These are phyloP conservation scores for Anaspis maculata DNA, from an alignment of 2,888 invertebrate genomes.

Conservation along the genomic window DNA sequence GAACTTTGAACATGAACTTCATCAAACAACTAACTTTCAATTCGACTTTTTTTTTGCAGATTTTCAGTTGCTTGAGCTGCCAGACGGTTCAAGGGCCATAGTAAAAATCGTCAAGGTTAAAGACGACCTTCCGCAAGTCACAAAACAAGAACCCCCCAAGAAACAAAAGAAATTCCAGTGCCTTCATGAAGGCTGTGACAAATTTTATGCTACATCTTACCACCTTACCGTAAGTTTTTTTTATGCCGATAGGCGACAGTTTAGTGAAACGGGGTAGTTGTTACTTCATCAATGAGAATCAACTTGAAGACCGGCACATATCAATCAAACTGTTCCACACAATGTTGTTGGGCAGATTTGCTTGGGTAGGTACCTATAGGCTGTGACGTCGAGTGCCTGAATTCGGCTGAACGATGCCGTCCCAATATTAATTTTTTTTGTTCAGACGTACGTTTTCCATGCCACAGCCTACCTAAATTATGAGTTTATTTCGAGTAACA, in stretches of 20 bases:
- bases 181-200: conserved; percentile 43
- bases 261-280: too few relatives aligned
- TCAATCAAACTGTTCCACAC: too few relatives aligned
- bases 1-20: too few relatives aligned
- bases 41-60: too few relatives aligned
- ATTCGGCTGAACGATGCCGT: too few relatives aligned
- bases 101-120: conserved; percentile 19
- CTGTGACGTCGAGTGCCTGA: background rate
- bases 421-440: too few relatives aligned
- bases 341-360: background rate
- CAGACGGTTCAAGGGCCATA: conserved; percentile 31
- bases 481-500: background rate
- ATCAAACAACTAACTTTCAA: too few relatives aligned
- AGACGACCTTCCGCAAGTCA: conserved; percentile 3
- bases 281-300: too few relatives aligned
- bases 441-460: too few relatives aligned
- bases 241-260: too few relatives aligned
- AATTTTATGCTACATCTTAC: conserved; percentile 45
- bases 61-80: conserved; percentile 27
- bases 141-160: conserved; percentile 12
- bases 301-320: too few relatives aligned
- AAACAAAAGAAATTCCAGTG: conserved; percentile 40
- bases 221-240: conserved; percentile 42
- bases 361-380: background rate
- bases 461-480: too few relatives aligned